These are phyloP conservation scores for Elmis aenea DNA, from an alignment of 2,888 invertebrate species.

Conservation along the genomic window DNA sequence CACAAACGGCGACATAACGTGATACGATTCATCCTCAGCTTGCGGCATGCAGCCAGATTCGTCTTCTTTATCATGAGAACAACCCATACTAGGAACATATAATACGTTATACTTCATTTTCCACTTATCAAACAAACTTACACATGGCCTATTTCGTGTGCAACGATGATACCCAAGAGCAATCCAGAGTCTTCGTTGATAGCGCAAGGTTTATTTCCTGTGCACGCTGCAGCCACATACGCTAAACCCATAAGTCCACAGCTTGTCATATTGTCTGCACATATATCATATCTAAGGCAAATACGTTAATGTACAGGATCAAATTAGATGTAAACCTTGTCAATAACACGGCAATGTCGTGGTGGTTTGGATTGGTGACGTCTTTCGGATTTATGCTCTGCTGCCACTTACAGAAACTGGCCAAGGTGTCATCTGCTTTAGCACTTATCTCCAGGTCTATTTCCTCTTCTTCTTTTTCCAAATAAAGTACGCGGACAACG, in stretches of 20 bases:
- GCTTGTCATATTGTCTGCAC: conserved; percentile 46
- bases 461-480: conserved; percentile 52
- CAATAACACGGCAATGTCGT: conserved; percentile 56
- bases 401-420: conserved; percentile 63
- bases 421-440: conserved; percentile 54
- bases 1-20: conserved; percentile 57
- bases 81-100: conserved; percentile 48
- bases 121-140: conserved; percentile 48
- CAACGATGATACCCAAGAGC: conserved; percentile 57
- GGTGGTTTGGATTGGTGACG: conserved; percentile 54
- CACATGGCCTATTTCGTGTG: conserved; percentile 69
- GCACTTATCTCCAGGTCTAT: conserved; percentile 49
- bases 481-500: conserved; percentile 52
- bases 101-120: too few species aligned
- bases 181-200: conserved; percentile 66
- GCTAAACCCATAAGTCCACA: conserved; percentile 61
- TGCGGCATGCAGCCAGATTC: conserved; percentile 44
- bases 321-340: conserved; percentile 47
- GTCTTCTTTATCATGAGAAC: conserved; percentile 44
- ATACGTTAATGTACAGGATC: not conserved
- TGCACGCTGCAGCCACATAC: conserved; percentile 63
- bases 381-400: conserved; percentile 53
- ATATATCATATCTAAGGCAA: conserved; percentile 51
- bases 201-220: conserved; percentile 56
- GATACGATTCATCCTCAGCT: conserved; percentile 49